phyloP scores from a whole-genome alignment of 2,888 invertebrate genomes.

The Osmoderma eremita region DNA sequence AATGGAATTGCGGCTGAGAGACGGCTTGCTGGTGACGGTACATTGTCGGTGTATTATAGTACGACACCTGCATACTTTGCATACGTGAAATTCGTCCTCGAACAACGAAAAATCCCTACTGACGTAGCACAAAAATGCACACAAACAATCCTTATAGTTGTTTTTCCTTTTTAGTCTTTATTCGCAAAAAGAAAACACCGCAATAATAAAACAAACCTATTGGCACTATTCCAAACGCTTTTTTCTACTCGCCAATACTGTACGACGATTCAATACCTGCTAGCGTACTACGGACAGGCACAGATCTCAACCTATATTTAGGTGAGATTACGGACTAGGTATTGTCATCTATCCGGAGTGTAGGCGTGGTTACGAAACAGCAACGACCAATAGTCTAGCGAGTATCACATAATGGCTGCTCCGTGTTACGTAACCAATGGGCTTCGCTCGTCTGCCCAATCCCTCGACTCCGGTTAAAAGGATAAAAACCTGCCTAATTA shows the following conservation, averaged over 20 bases:
- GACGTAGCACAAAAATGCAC: background rate
- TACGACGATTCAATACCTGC: too few species aligned
- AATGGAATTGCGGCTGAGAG: slow-evolving; percentile 62
- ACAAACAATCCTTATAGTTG: background rate
- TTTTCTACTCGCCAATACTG: too few species aligned
- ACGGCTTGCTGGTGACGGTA: slow-evolving; percentile 55
- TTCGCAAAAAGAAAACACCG: too few species aligned
- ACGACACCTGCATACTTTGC: slow-evolving; percentile 73
- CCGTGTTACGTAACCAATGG: slow-evolving; percentile 50
- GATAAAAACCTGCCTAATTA: slow-evolving; percentile 39
- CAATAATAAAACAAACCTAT: too few species aligned
- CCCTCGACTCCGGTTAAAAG: slow-evolving; percentile 5
- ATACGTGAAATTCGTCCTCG: background rate
- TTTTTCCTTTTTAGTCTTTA: too few species aligned
- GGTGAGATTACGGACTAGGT: slow-evolving; percentile 43
- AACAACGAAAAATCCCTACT: background rate
- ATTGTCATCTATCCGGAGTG: slow-evolving; percentile 29
- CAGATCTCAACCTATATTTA: background rate
- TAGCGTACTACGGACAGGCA: too few species aligned
- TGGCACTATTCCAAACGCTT: too few species aligned
- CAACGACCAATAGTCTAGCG: slow-evolving; percentile 51
- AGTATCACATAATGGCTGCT: slow-evolving; percentile 56
- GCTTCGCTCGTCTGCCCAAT: slow-evolving; percentile 27
- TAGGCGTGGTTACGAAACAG: slow-evolving; percentile 40
- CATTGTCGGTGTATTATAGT: slow-evolving; percentile 73